Conservation (phyloP, 2,113 vertebrate genomes). For the Alectura lathami region DNA sequence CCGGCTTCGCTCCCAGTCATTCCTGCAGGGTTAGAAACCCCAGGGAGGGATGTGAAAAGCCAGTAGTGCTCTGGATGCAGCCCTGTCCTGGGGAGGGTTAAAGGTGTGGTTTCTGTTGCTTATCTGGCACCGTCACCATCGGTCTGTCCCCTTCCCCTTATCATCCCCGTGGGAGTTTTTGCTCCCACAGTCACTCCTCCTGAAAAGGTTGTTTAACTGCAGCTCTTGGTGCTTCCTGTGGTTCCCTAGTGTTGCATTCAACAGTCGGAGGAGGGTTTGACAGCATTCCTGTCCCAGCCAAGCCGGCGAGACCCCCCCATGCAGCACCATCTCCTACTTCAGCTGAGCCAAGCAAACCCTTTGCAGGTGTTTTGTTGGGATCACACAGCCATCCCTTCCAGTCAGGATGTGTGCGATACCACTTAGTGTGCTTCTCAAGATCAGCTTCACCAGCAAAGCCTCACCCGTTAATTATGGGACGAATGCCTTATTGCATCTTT, state of each 20-base stretch:
- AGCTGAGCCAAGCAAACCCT: neutral
- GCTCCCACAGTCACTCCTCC: neutral
- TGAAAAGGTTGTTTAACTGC: neutral
- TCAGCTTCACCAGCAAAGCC: neutral
- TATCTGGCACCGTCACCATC: neutral
- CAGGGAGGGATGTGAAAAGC: neutral
- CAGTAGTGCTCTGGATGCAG: neutral
- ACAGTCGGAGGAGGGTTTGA: neutral
- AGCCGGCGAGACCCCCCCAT: neutral
- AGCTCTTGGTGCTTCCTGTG: neutral
- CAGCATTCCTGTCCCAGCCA: neutral
- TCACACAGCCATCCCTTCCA: neutral
- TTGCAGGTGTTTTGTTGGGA: neutral
- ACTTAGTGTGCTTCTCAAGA: neutral
- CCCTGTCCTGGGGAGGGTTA: neutral
- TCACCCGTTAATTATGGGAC: neutral
- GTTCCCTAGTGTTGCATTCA: neutral
- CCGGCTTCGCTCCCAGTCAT: neutral
- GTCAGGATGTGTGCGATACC: neutral
- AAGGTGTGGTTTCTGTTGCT: neutral
- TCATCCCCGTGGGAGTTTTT: neutral
- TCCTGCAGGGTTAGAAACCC: neutral
- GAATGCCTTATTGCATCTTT: neutral
- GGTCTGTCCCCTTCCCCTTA: neutral
- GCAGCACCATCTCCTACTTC: neutral